phyloP scores from a whole-genome alignment of 2,113 vertebrate species.

The Trogon surrucura region DNA sequence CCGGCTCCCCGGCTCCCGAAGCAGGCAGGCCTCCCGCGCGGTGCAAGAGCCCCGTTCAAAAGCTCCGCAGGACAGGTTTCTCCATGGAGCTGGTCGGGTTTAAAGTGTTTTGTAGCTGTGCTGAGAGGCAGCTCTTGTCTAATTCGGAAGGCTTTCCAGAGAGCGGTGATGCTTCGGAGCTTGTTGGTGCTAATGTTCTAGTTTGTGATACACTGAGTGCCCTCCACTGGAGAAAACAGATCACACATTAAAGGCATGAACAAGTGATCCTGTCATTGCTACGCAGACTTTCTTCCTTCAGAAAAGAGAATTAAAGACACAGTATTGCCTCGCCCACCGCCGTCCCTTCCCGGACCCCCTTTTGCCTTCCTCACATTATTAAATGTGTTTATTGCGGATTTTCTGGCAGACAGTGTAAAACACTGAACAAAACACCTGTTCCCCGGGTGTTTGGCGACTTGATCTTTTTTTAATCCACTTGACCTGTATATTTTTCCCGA shows the following conservation, averaged over 20 bases:
- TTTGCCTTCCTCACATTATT: neutral
- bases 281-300: constrained; percentile 74
- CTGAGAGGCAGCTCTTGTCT: constrained; percentile 79
- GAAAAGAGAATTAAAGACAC: constrained; percentile 81
- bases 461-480: neutral
- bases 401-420: neutral
- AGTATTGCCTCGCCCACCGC: constrained; percentile 43
- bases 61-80: constrained; percentile 66
- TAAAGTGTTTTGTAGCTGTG: constrained; percentile 77
- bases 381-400: neutral
- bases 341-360: neutral
- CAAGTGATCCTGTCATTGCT: constrained; percentile 81
- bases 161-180: constrained; percentile 80
- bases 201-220: constrained; percentile 83
- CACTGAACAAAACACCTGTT: neutral
- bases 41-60: constrained; percentile 35
- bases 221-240: constrained; percentile 86
- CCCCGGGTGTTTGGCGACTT: neutral
- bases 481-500: neutral
- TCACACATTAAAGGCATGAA: constrained; percentile 75
- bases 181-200: constrained; percentile 74
- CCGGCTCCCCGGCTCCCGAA: constrained; percentile 44
- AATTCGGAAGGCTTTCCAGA: constrained; percentile 78
- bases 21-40: constrained; percentile 48
- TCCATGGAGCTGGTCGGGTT: constrained; percentile 77